phyloP scores from a whole-genome alignment of 2,888 invertebrate genomes.

The Agrenia bidenticulata region DNA sequence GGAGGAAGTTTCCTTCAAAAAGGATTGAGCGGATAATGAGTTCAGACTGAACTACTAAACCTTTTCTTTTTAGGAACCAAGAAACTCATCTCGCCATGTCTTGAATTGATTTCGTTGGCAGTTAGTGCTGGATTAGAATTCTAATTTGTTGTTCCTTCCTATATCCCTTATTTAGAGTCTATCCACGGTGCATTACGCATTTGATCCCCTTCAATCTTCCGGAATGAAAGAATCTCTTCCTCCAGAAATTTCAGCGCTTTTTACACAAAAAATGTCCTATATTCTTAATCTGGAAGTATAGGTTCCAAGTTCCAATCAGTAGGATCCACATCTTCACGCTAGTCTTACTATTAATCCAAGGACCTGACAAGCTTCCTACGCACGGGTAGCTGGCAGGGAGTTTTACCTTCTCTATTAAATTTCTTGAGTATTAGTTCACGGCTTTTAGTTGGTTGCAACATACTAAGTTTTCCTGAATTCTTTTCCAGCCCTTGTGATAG shows the following conservation, averaged over 20 bases:
- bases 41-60: not conserved
- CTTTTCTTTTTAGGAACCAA: not conserved
- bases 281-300: too few species aligned
- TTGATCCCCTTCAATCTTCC: conserved; percentile 3
- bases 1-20: conserved; percentile 9
- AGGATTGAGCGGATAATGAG: conserved; percentile 20
- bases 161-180: conserved; percentile 9
- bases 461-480: too few species aligned
- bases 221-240: not conserved
- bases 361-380: too few species aligned
- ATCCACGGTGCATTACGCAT: conserved; percentile 10
- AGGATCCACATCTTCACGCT: too few species aligned
- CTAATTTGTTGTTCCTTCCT: conserved; percentile 19
- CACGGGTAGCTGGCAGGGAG: too few species aligned
- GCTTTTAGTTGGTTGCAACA: too few species aligned
- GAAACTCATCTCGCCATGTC: conserved; percentile 22
- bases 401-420: too few species aligned
- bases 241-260: not conserved
- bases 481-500: too few species aligned
- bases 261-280: not conserved
- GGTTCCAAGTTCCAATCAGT: too few species aligned
- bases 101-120: conserved; percentile 20
- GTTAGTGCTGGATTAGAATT: conserved; percentile 20
- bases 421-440: too few species aligned
- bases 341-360: too few species aligned